A percentile compares a stretch with the other conserved stretches of the same genome.
These are phyloP conservation scores for Cydia amplana DNA, from an alignment of 1,140 invertebrate species.

Conservation along the genomic window DNA sequence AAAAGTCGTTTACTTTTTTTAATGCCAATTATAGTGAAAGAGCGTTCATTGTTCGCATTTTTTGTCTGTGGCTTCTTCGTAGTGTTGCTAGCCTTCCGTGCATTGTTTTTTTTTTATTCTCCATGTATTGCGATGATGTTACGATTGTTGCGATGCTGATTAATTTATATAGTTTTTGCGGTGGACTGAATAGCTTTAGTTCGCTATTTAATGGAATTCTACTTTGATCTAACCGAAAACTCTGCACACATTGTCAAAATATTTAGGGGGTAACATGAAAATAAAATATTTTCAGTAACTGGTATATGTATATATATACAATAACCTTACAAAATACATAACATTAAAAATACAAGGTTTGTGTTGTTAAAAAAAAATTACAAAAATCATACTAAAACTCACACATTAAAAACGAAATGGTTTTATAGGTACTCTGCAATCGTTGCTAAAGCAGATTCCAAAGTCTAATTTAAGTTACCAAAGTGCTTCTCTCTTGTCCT, in stretches of 20 bases:
- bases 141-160: conserved; percentile 30
- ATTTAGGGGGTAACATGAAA: too few species aligned
- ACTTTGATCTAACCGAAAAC: neutral
- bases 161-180: conserved; percentile 25
- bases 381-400: too few species aligned
- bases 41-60: conserved; percentile 48
- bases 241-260: too few species aligned
- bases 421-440: too few species aligned
- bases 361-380: too few species aligned
- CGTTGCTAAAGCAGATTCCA: too few species aligned
- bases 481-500: conserved; percentile 63
- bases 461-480: neutral
- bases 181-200: neutral
- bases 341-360: too few species aligned
- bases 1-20: conserved; percentile 51
- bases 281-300: too few species aligned
- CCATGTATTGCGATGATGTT: conserved; percentile 31
- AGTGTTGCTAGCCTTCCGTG: conserved; percentile 43
- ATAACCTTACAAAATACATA: too few species aligned
- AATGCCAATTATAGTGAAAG: conserved; percentile 53
- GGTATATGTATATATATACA: too few species aligned
- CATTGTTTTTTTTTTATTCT: conserved; percentile 54
- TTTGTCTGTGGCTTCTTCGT: conserved; percentile 37
- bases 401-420: too few species aligned
- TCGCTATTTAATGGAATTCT: neutral